Base-by-base conservation (phyloP, 2,888 invertebrate genomes). In the Plusia festucae region DNA sequence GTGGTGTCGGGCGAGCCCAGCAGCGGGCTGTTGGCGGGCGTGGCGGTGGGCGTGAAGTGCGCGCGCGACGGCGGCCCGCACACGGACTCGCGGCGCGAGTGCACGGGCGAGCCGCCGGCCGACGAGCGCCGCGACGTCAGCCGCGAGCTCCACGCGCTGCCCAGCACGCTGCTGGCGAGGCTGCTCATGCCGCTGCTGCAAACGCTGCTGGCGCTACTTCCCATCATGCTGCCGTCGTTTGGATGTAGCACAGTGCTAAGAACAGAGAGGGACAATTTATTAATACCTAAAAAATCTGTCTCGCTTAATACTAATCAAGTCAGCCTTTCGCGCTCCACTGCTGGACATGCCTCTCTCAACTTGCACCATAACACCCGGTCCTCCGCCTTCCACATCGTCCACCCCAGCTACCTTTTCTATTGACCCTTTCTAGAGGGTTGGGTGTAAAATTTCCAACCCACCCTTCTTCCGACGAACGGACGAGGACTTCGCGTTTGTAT, bases 21-120 rank as follows among this genome's bases (percentile, higher is more conserved):
- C 80, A 97, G 96, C 1, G 98, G 98, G 85, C 98, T 98, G 90
- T 98, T 98, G 85, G 97, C 97, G 1, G 98, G 98, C 7, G 98
- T 98, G 8, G 98, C 98, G 0, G 98, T 98, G 4, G 98, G 97
- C 8, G 97, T 96, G 89, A 96, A 98, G 85, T 95, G 96, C 30
- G 96, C 96, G 96, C 76, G 96, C 95, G 91, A 97, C 97, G 85
- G 97, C 96, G 78, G 83, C 16, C 97, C 97, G 63, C 97, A 97
- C 73, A 97, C 97, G 2, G 98, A 98, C 85, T 98, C 98, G 66
- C 98, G 96, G 18, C 98, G 96, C 65, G 98, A 98, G 59, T 97
- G 93, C 61, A 94, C 94, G 32, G 96, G 96, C 57, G 95, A 95
- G 22, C 87, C 93, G 68, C 90, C 90, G 87, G 96, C 86, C 86